phyloP scores from a whole-genome alignment of 2,113 vertebrate genomes.

The Halcyon malimbica region DNA sequence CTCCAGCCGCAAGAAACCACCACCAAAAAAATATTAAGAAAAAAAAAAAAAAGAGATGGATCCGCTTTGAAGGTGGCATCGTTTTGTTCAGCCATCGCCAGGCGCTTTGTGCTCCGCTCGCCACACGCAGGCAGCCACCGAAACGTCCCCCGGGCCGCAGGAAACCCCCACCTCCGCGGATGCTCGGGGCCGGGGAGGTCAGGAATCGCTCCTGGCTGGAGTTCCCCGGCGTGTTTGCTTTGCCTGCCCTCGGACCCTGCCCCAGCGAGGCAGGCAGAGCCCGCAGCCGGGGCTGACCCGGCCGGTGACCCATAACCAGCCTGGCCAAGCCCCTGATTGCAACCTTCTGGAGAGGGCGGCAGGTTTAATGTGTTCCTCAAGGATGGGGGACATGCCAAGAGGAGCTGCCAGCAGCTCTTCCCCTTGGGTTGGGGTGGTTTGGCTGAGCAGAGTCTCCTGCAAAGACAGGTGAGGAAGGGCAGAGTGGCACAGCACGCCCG shows the following conservation, averaged over 20 bases:
- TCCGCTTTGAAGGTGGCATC: not conserved
- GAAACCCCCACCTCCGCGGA: not conserved
- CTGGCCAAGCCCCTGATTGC: conserved; percentile 72
- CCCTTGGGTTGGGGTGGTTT: not conserved
- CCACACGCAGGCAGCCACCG: not conserved
- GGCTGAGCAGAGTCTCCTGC: not conserved
- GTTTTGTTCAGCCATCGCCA: not conserved
- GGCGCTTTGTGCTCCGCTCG: not conserved
- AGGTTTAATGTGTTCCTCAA: conserved; percentile 9
- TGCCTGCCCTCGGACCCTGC: conserved; percentile 71
- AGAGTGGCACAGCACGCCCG: not conserved
- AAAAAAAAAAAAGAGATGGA: not conserved
- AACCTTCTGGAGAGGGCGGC: conserved; percentile 75
- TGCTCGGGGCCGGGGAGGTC: conserved; percentile 67
- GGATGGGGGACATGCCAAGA: not conserved
- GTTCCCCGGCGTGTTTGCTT: conserved; percentile 68
- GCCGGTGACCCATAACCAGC: conserved; percentile 71
- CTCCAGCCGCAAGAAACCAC: not conserved
- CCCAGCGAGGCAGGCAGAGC: conserved; percentile 64
- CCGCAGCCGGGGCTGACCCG: conserved; percentile 65
- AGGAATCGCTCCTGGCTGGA: conserved; percentile 65
- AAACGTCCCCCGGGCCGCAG: not conserved
- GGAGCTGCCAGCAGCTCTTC: not conserved
- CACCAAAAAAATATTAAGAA: not conserved
- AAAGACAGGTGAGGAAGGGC: not conserved